Base-by-base conservation (phyloP, 1,140 invertebrate genomes). In the Anthonomus grandis region DNA sequence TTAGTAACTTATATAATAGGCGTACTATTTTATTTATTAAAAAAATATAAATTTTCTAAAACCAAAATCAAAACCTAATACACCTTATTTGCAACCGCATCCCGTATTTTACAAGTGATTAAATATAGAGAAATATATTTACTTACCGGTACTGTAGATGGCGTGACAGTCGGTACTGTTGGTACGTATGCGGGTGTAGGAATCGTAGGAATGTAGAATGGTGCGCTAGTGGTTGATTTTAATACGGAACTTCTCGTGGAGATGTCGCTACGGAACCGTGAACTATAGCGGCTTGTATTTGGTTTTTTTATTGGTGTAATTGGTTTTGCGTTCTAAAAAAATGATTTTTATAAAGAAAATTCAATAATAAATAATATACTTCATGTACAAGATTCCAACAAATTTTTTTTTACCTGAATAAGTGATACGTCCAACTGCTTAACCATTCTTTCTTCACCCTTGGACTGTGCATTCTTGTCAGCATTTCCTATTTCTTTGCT, bases 151-250 rank as follows among this genome's bases (percentile, higher is more conserved):
- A 53, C 21, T 8, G 37, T 34, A 24, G 58, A 47, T 37, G 56
- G 57, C 12, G 47, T 60, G 1, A 64, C 19, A 17, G 68, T 65
- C 1, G 69, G 69, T 39, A 71, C 59, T 4, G 69, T 71, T 1
- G 70, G 70, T 9, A 68, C 37, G 39, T 71, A 71, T 0, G 56
- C 49, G 1, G 55, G 59, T 21, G 68, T 66, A 2, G 69, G 69
- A 25, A 71, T 67, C 10, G 69, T 71, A 4, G 70, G 70, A 36
- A 68, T 55, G 44, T 71, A 71, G 24, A 56, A 63, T 38, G 71
- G 70, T 34, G 64, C 54, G 15, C 48, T 53, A 8, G 64, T 68
- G 41, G 65, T 63, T 3, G 63, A 50, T 63, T 57, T 63, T 31
- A 45, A 46, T 45, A 54, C 52, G 10, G 58, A 39, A 52, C 63